Conservation (phyloP, 2,113 vertebrate genomes). For the Thamnophis sirtalis region DNA sequence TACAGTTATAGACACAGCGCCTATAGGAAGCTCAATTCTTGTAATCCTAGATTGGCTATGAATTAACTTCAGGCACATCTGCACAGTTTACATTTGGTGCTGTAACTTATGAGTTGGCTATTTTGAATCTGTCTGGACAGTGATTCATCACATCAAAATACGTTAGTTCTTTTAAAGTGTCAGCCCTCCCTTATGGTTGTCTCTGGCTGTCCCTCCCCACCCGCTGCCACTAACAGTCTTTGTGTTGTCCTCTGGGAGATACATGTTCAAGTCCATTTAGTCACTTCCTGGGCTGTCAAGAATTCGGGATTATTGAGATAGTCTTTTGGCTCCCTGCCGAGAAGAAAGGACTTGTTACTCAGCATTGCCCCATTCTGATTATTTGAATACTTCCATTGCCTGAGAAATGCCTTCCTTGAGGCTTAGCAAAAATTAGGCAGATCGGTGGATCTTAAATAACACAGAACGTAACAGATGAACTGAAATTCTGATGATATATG, state of each 20-base stretch:
- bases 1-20: not conserved
- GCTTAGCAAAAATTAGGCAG: not conserved
- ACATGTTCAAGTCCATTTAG: conserved; percentile 34
- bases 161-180: not conserved
- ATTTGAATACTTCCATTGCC: not conserved
- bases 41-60: accelerated
- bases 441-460: not conserved
- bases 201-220: not conserved
- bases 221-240: conserved; percentile 16
- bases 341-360: conserved; percentile 19
- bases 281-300: conserved; percentile 11
- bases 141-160: not conserved
- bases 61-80: not conserved
- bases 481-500: not conserved
- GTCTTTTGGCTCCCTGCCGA: accelerated
- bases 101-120: not conserved
- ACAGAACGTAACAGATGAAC: not conserved
- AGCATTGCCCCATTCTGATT: conserved; percentile 16
- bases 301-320: not conserved
- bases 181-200: not conserved
- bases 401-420: not conserved
- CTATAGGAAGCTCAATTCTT: not conserved
- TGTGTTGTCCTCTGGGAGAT: not conserved
- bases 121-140: not conserved
- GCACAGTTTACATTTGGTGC: not conserved